Conservation (phyloP, 2,113 vertebrate species). For the Cottus gobio region DNA sequence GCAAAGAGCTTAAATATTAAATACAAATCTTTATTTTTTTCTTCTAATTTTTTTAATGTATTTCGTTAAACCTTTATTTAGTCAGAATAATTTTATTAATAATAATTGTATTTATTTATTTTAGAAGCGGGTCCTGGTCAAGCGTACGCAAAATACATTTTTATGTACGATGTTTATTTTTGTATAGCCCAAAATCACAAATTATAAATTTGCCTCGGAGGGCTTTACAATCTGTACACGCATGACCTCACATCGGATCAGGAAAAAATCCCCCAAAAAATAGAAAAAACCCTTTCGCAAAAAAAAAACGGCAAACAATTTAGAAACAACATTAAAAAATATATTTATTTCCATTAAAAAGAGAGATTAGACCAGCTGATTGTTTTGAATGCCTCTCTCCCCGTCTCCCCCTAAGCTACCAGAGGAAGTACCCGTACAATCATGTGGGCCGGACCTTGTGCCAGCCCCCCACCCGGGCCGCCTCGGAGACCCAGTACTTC, state of each 20-base stretch:
- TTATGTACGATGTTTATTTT: too few species aligned
- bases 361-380: neutral
- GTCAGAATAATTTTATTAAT: too few species aligned
- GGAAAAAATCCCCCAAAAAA: neutral
- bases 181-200: too few species aligned
- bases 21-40: neutral
- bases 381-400: neutral
- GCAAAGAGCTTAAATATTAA: neutral
- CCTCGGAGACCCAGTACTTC: slow-evolving; percentile 91
- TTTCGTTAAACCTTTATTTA: neutral
- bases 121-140: neutral
- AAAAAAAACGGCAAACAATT: too few species aligned
- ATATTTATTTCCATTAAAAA: too few species aligned
- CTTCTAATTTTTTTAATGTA: too few species aligned
- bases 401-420: slow-evolving; percentile 82
- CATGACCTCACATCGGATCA: too few species aligned
- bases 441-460: slow-evolving; percentile 94
- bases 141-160: too few species aligned
- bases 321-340: neutral
- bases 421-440: slow-evolving; percentile 94
- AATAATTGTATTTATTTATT: too few species aligned
- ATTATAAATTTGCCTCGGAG: too few species aligned
- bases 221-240: too few species aligned
- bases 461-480: slow-evolving; percentile 88
- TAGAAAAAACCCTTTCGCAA: too few species aligned